Base-by-base conservation (phyloP, 1,140 invertebrate genomes). In the Scaptomyza montana region DNA sequence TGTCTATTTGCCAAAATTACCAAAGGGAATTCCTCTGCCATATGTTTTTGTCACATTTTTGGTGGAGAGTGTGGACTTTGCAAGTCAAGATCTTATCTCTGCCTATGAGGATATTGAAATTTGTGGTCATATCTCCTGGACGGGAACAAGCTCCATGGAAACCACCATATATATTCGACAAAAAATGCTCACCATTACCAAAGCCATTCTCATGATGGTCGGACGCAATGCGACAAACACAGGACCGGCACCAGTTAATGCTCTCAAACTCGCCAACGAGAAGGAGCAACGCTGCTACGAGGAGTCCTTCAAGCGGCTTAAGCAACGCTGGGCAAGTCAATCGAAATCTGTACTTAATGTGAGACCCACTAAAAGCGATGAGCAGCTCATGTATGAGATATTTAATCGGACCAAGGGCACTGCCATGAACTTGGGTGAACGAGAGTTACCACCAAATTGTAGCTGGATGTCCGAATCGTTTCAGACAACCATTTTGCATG, bases 121-220 rank as follows among this genome's bases (percentile, higher is more conserved):
- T 12, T 93, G 93, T 33, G 96, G 96, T 6, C 94, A 96, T 87
- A 95, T 96, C 0, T 95, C 95, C 6, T 96, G 95, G 95, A 95
- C 95, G 1, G 96, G 96, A 1, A 93, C 76, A 43, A 94, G 94
- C 6, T 96, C 95, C 0, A 92, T 96, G 78, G 96, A 97, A 91
- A 93, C 95, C 6, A 94, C 94, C 0, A 94, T 97, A 59, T 94
- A 93, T 21, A 94, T 96, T 69, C 95, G 96, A 89, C 92, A 94
- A 47, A 92, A 93, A 57, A 90, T 46, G 2, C 39, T 16, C 7
- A 36, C 30, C 1, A 21, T 85, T 5, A 94, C 95, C 0, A 93
- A 93, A 66, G 95, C 95, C 0, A 91, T 94, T 13, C 96, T 97
- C 92, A 80, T 97, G 7, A 94, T 97, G 92, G 96, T 95, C 12